These are phyloP conservation scores for Rissa tridactyla DNA, from an alignment of 2,113 vertebrate genomes.

Conservation along the genomic window DNA sequence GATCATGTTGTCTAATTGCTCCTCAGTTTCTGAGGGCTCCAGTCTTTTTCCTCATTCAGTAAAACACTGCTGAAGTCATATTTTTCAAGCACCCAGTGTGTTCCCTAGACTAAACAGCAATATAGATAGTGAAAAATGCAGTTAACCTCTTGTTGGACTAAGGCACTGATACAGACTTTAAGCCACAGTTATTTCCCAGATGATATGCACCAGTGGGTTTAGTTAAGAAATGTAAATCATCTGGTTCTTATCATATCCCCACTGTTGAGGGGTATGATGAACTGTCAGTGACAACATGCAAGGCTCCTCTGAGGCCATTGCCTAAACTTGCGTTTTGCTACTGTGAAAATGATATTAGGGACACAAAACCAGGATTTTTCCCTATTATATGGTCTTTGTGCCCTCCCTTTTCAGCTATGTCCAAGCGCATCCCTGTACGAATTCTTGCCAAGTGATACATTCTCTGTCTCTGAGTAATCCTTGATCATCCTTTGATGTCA, in stretches of 20 bases:
- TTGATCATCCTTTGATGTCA: not conserved
- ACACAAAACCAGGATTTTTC: not conserved
- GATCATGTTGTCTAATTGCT: not conserved
- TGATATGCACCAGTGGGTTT: constrained; percentile 31
- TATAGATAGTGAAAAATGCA: constrained; percentile 32
- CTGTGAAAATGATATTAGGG: constrained; percentile 34
- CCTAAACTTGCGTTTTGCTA: constrained; percentile 57
- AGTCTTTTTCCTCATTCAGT: not conserved
- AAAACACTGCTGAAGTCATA: not conserved
- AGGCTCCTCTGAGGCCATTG: constrained; percentile 29
- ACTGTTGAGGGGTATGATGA: constrained; percentile 57
- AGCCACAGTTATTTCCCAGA: constrained; percentile 43
- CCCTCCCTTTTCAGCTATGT: not conserved
- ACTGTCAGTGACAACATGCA: constrained; percentile 60
- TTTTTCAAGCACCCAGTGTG: not conserved
- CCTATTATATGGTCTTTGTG: not conserved
- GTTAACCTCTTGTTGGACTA: constrained; percentile 34
- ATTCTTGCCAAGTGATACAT: not conserved
- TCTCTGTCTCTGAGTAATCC: not conserved
- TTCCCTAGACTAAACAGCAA: constrained; percentile 9
- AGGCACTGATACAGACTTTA: not conserved
- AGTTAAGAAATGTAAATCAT: constrained; percentile 65
- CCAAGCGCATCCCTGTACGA: not conserved
- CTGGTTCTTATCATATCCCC: constrained; percentile 68
- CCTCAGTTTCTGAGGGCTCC: not conserved